Base-by-base conservation (phyloP, 2,888 invertebrate genomes). In the Phlogophora meticulosa region DNA sequence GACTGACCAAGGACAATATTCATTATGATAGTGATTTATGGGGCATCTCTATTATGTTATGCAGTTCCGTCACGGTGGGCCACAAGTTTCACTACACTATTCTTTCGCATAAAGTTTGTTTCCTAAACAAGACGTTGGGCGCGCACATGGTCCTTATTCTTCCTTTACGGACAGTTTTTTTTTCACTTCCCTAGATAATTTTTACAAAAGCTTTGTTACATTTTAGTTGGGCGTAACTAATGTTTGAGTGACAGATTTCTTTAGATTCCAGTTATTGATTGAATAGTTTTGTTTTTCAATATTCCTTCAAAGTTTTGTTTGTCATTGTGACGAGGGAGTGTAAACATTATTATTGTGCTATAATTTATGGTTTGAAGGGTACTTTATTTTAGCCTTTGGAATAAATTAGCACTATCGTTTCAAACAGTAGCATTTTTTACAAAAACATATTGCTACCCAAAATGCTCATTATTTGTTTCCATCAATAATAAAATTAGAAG, bases 101-200 rank as follows among this genome's bases (percentile, higher is more conserved):
- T 90, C 87, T 89, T 83, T 81, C 61, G 78, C 80, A 84, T 81
- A 88, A 83, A 86, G 82, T 83, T 70, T 94, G 91, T 94, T 93
- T 92, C 84, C 84, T 91, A 92, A 94, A 94, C 92, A 94, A 94
- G 92, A 92, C 87, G 87, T 92, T 89, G 90, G 92, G 87, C 84
- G 88, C 83, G 80, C 51, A 81, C 82, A 89, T 91, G 91, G 89
- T 90, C 69, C 75, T 46, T 20, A 24, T 46, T 45, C 45, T 53
- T 48, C 58, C 40, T 80, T 74, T 87, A 88, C 88, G 87, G 85
- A 73, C 84, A 85, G 40, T 65, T 69, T 80, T 82, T 72, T 82
- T 72, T 62, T 78, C 52, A 71, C 49, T 60, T 78, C 73, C 72
- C 69, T 66, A 63, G 64, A 63, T 43, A 76, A 66, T 75, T 69